These are phyloP conservation scores for Prietella phreatophila DNA, from an alignment of 2,113 vertebrate species.

Conservation along the genomic window DNA sequence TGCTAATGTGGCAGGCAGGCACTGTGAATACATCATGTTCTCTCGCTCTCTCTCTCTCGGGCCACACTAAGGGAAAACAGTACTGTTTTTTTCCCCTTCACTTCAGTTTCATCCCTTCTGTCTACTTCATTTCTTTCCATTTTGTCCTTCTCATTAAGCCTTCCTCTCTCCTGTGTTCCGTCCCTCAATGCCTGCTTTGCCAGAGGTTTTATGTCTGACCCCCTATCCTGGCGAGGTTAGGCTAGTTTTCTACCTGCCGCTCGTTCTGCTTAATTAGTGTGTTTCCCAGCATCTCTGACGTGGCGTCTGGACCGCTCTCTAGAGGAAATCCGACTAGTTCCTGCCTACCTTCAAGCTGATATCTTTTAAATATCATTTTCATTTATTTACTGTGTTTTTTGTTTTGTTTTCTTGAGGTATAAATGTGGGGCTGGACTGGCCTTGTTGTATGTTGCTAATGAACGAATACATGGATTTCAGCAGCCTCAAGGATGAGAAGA, in stretches of 20 bases:
- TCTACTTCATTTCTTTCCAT: not conserved
- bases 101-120: constrained; percentile 11
- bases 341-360: no score
- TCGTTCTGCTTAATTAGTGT: constrained; percentile 60
- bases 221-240: constrained; percentile 37
- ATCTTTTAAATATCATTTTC: not conserved
- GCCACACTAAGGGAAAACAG: not conserved
- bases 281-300: constrained; percentile 54
- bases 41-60: not conserved
- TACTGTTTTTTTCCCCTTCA: not conserved
- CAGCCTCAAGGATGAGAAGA: not conserved
- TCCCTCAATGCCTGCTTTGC: constrained; percentile 6
- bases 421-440: not conserved
- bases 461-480: not conserved
- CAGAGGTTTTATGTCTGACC: constrained; percentile 55
- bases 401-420: not conserved
- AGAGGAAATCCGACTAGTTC: not conserved
- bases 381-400: not conserved
- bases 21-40: constrained; percentile 19
- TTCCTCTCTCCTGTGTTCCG: constrained; percentile 18
- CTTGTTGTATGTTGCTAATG: constrained; percentile 11
- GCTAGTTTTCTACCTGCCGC: constrained; percentile 54
- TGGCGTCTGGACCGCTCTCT: constrained; percentile 33
- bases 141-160: constrained; percentile 17
- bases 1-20: constrained; percentile 31